phyloP scores from a whole-genome alignment of 1,140 invertebrate genomes.

The Zophobas atratus region DNA sequence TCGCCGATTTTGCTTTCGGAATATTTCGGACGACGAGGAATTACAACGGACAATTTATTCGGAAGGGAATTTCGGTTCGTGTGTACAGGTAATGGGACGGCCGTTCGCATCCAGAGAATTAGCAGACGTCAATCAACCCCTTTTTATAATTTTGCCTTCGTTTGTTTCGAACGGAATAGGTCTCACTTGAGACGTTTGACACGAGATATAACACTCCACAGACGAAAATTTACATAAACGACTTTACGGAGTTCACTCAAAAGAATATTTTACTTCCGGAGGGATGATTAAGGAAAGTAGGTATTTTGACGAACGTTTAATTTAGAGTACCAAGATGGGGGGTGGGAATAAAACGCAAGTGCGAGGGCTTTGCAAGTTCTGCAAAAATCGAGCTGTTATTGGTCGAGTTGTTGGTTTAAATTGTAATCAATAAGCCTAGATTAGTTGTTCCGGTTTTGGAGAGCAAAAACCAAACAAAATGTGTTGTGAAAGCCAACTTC shows the following conservation, averaged over 20 bases:
- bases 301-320: too few species aligned
- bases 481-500: too few species aligned
- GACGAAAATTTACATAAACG: background rate
- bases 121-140: slow-evolving; percentile 13
- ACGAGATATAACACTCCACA: background rate
- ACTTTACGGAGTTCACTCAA: background rate
- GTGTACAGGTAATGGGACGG: slow-evolving; percentile 9
- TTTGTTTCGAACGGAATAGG: background rate
- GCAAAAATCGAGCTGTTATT: too few species aligned
- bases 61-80: slow-evolving; percentile 4
- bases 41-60: slow-evolving; percentile 30
- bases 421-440: too few species aligned
- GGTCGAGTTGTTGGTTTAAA: too few species aligned
- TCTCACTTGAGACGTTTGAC: background rate
- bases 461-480: too few species aligned
- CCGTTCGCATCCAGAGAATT: slow-evolving; percentile 1
- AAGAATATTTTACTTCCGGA: too few species aligned
- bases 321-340: too few species aligned
- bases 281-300: too few species aligned
- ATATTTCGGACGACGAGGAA: slow-evolving; percentile 40
- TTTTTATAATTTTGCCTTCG: background rate
- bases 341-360: too few species aligned
- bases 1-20: slow-evolving; percentile 43
- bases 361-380: too few species aligned
- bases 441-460: too few species aligned